A percentile compares a stretch with the other conserved stretches of the same genome.
These are phyloP conservation scores for Hypselothyrea guttata DNA, from an alignment of 2,888 invertebrate genomes.

Conservation along the genomic window DNA sequence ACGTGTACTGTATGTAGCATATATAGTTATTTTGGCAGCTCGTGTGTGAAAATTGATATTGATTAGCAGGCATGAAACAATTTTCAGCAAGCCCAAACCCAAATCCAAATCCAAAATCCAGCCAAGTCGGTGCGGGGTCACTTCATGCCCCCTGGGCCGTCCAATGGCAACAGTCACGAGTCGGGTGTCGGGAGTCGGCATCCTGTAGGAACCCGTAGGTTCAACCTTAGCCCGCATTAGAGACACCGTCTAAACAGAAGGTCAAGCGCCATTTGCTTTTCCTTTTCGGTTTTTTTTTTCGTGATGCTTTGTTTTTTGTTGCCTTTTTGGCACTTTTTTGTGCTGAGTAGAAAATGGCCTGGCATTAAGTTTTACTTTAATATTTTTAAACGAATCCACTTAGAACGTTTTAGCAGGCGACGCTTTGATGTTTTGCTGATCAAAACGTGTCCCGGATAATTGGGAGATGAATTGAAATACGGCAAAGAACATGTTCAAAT, in stretches of 20 bases:
- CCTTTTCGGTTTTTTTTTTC: too few species aligned
- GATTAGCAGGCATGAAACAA: slow-evolving; percentile 29
- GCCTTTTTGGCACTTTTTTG: slow-evolving; percentile 17
- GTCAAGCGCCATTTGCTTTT: slow-evolving; percentile 48
- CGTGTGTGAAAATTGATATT: slow-evolving; percentile 61
- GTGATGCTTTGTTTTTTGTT: slow-evolving; percentile 6
- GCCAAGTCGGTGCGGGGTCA: slow-evolving; percentile 17
- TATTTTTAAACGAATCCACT: slow-evolving; percentile 64
- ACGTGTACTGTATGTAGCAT: too few species aligned
- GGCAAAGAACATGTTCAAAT: too few species aligned
- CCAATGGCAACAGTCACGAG: slow-evolving; percentile 17
- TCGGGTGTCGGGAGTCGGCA: slow-evolving; percentile 8
- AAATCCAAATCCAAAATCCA: slow-evolving; percentile 2
- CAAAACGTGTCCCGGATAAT: slow-evolving; percentile 39
- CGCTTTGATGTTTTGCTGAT: slow-evolving; percentile 62
- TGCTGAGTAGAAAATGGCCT: slow-evolving; percentile 33
- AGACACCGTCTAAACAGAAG: slow-evolving; percentile 33
- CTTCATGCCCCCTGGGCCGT: slow-evolving; percentile 3
- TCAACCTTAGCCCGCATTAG: slow-evolving; percentile 23
- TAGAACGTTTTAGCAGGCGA: slow-evolving; percentile 44
- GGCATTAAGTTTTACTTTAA: slow-evolving; percentile 51
- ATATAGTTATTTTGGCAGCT: slow-evolving; percentile 54
- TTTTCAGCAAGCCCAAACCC: slow-evolving; percentile 9
- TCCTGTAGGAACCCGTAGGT: slow-evolving; percentile 1
- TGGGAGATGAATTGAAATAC: slow-evolving; percentile 19